Percentiles rank a stretch among this genome's conserved stretches.
These are phyloP conservation scores for Rhodeus uyekii DNA, from an alignment of 2,797 vertebrate genomes.

Conservation along the genomic window DNA sequence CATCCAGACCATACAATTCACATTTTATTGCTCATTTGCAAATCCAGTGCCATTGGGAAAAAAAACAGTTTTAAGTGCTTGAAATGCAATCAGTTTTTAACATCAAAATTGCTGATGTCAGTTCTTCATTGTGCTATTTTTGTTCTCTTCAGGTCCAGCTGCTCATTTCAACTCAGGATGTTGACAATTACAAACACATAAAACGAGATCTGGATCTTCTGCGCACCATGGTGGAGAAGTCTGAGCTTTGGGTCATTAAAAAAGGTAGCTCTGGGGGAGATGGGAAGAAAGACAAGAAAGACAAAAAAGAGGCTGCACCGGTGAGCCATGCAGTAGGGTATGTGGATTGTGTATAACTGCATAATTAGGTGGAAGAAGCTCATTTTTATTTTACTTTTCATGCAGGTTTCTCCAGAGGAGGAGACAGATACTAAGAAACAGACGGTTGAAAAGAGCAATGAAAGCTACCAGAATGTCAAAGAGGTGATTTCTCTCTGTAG, in stretches of 20 bases:
- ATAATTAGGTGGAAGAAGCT: not conserved
- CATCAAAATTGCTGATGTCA: not conserved
- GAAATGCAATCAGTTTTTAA: not conserved
- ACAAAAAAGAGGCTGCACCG: slow-evolving; percentile 69
- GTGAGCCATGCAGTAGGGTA: slow-evolving; percentile 23
- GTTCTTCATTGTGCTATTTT: not conserved
- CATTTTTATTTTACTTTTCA: slow-evolving; percentile 16
- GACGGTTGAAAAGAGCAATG: slow-evolving; percentile 85
- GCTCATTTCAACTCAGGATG: slow-evolving; percentile 92
- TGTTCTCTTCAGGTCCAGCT: slow-evolving; percentile 85
- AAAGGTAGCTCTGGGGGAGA: slow-evolving; percentile 82
- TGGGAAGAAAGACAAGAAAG: slow-evolving; percentile 83
- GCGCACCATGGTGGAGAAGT: slow-evolving; percentile 94
- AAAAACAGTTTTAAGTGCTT: not conserved
- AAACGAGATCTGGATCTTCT: slow-evolving; percentile 92
- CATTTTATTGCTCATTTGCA: not conserved
- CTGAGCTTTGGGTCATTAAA: slow-evolving; percentile 97
- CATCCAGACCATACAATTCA: not conserved
- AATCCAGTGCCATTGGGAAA: not conserved
- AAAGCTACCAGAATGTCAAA: slow-evolving; percentile 94
- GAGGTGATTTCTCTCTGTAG: slow-evolving; percentile 67
- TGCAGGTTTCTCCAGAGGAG: slow-evolving; percentile 65
- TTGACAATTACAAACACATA: slow-evolving; percentile 97
- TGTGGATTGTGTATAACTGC: not conserved
- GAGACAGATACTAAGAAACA: slow-evolving; percentile 68